Evolutionary conservation across 2,888 invertebrate genomes (phyloP).

Genomic region (Axea sp.): DNA sequence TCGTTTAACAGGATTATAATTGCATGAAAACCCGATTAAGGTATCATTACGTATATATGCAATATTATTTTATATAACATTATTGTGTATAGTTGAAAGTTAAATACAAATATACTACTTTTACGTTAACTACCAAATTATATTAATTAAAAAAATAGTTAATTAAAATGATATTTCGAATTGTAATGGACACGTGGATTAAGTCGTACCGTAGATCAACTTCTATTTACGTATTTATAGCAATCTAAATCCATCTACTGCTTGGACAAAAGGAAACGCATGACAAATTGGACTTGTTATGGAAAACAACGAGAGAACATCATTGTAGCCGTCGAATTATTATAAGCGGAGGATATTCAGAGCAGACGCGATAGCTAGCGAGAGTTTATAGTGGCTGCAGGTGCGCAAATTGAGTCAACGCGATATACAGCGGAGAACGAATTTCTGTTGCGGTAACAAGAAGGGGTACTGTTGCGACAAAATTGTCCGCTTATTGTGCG

Average conservation of each 20-base stretch:
- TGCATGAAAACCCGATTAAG: too few species aligned
- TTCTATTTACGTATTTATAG: background rate
- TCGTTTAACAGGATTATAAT: too few species aligned
- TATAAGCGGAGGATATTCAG: slow-evolving; percentile 37
- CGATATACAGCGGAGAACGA: slow-evolving; percentile 29
- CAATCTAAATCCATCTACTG: slow-evolving; percentile 1
- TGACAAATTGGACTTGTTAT: slow-evolving; percentile 36
- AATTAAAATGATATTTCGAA: too few species aligned
- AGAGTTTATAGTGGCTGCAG: slow-evolving; percentile 38
- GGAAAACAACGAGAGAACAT: slow-evolving; percentile 25
- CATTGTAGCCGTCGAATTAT: slow-evolving; percentile 38
- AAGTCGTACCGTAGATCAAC: too few species aligned
- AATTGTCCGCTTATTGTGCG: slow-evolving; percentile 35
- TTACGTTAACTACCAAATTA: too few species aligned
- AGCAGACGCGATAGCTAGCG: slow-evolving; percentile 37
- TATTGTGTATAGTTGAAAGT: too few species aligned
- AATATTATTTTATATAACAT: too few species aligned
- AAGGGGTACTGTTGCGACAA: slow-evolving; percentile 9
- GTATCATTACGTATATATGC: too few species aligned
- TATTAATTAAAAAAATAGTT: too few species aligned
- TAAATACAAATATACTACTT: too few species aligned
- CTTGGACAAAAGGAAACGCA: slow-evolving; percentile 9
- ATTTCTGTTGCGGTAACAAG: slow-evolving; percentile 39
- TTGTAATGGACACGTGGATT: too few species aligned
- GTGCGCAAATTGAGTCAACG: slow-evolving; percentile 49